Conservation (phyloP, 2,113 vertebrate genomes). For the Erythrocebus patas region DNA sequence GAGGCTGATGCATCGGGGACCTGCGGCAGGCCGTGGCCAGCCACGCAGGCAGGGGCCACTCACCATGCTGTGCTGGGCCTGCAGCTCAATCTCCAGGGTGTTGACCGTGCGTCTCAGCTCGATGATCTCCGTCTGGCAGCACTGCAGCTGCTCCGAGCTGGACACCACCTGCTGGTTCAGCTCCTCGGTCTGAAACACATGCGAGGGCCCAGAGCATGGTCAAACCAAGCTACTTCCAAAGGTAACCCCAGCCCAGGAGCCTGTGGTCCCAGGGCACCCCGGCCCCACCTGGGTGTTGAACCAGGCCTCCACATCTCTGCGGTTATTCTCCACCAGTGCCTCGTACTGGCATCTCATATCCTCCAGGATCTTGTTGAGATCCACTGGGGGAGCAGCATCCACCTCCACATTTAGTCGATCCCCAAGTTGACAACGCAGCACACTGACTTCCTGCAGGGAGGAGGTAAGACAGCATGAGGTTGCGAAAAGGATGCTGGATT, state of each 20-base stretch:
- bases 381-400: constrained; percentile 82
- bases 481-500: not conserved
- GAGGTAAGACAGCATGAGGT: accelerated
- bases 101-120: constrained; percentile 78
- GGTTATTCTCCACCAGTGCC: constrained; percentile 77
- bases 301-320: constrained; percentile 85
- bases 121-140: constrained; percentile 73
- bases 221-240: constrained; percentile 64
- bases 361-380: constrained; percentile 80
- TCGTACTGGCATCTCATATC: constrained; percentile 90
- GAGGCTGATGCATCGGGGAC: not conserved
- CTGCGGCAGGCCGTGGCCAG: accelerated
- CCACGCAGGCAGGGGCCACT: not conserved
- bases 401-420: constrained; percentile 90
- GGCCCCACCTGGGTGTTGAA: constrained; percentile 86
- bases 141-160: constrained; percentile 77
- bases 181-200: constrained; percentile 66
- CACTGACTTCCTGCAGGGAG: constrained; percentile 85
- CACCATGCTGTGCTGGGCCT: constrained; percentile 81
- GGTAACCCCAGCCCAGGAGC: constrained; percentile 64
- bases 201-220: not conserved
- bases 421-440: constrained; percentile 87
- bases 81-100: constrained; percentile 82
- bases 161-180: constrained; percentile 79
- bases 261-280: constrained; percentile 69